Base-by-base conservation (phyloP, 2,797 vertebrate genomes). In the Hoplostethus atlanticus region DNA sequence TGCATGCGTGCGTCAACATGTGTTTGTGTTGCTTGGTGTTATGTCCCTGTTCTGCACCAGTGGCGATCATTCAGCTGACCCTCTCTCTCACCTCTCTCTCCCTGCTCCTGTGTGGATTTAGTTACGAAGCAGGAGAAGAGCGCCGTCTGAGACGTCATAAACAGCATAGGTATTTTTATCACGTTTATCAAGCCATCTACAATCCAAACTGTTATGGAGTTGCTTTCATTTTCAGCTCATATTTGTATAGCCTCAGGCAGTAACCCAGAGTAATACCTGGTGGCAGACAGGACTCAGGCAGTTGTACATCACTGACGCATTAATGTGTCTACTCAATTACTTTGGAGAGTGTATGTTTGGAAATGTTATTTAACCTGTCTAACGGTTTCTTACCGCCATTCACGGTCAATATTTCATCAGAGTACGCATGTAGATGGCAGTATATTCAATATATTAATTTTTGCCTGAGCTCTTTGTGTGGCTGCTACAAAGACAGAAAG, bases 151-250 rank as follows among this genome's bases (percentile, higher is more conserved):
- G 80, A 73, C 36, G 57, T 83, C 87, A 84, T 72, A 52, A 87
- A 79, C 90, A 84, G 74, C 77, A 81, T 84, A 74, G 85, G 83
- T 72, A 91, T 92, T 92, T 92, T 84, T 42, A 76, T 91, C 91
- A 89, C 82, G 84, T 91, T 87, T 79, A 81, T 90, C 88, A 84
- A 76, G 84, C 83, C 90, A 80, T 85, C 77, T 84, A 75, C 75
- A 77, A 70, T 81, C 85, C 84, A 84, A 89, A 90, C 83, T 83
- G 86, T 86, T 86, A 84, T 76, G 78, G 84, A 87, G 89, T 84
- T 87, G 79, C 90, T 89, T 91, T 91, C 87, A 89, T 91, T 93
- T 90, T 89, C 83, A 66, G 79, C 85, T 89, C 83, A 83, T 87
- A 88, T 90, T 92, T 91, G 91, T 90, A 85, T 52, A 56, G 89